phyloP scores from a whole-genome alignment of 1,140 invertebrate genomes.

The Psilanteris sp. region DNA sequence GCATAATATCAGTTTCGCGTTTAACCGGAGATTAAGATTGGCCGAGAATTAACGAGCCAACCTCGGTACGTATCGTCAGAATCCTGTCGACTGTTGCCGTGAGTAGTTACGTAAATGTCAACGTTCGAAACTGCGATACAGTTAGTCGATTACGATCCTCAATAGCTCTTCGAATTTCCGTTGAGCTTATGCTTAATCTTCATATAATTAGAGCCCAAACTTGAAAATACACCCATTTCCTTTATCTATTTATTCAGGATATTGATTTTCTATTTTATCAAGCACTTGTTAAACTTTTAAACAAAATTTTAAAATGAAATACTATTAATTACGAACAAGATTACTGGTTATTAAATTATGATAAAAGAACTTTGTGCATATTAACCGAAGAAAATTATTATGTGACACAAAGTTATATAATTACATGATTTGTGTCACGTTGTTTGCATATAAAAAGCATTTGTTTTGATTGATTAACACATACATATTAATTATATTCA shows the following conservation, averaged over 20 bases:
- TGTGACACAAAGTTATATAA: too few relatives aligned
- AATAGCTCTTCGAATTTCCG: conserved; percentile 33
- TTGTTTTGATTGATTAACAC: too few relatives aligned
- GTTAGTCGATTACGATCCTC: conserved; percentile 4
- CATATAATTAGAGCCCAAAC: conserved; percentile 31
- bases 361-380: too few relatives aligned
- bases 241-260: conserved; percentile 7
- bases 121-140: conserved; percentile 17
- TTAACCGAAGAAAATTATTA: too few relatives aligned
- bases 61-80: conserved; percentile 34
- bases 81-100: conserved; percentile 23
- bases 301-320: too few relatives aligned
- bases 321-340: too few relatives aligned
- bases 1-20: conserved; percentile 71
- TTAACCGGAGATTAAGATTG: conserved; percentile 72
- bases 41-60: conserved; percentile 67
- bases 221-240: conserved; percentile 27
- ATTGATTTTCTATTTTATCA: conserved; percentile 21
- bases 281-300: too few relatives aligned
- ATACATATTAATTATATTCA: too few relatives aligned
- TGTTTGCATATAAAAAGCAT: too few relatives aligned
- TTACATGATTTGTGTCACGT: too few relatives aligned
- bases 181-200: conserved; percentile 27
- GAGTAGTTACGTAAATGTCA: conserved; percentile 28
- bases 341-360: too few relatives aligned